Evolutionary conservation across 2,888 invertebrate species (phyloP), one percentile per base, ranked within the genome.

Genomic region (Sinodicranocentrus sp.): DNA sequence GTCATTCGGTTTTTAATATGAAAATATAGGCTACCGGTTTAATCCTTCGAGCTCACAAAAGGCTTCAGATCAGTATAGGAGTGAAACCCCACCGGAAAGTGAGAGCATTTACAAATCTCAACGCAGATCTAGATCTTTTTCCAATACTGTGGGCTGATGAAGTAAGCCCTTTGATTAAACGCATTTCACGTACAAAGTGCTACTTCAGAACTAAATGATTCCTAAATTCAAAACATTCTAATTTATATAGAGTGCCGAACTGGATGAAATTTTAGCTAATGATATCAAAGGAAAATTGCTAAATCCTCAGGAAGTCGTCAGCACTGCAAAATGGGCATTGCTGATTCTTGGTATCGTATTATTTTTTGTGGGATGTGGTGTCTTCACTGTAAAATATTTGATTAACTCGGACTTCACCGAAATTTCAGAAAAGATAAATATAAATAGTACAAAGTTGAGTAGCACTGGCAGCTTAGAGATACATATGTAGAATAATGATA

Each of bases 61-160:
- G 78, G 28, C 44, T 86, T 25, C 86, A 86, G 65, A 79, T 86
- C 13, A 79, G 75, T 26, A 17, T 86, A 17, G 84, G 84, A 57
- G 43, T 84, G 8, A 65, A 59, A 21, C 17, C n/a, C 0, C n/a
- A 82, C 15, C 48, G 13, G 13, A 70, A 73, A 13, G 67, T 80
- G 19, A 13, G 13, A 19, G 68, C 75, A 1, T 67, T 85, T 21
- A 23, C 52, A 25, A 19, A 79, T 57, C 52, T 79, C 23, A 5
- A 15, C 13, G 23, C n/a, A n/a, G 33, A 72, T 25, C 17, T 15
- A 21, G 17, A 28, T 1, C 19, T 72, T 10, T 80, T 80, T 63
- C 80, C 80, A 1, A 10, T 82, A 0, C 5, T 82, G 15, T 82
- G 73, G 82, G 67, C 57, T 1, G 73, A 73, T 59, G 73, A 82